phyloP scores from a whole-genome alignment of 1,140 invertebrate genomes.

The Reticulitermes speratus region DNA sequence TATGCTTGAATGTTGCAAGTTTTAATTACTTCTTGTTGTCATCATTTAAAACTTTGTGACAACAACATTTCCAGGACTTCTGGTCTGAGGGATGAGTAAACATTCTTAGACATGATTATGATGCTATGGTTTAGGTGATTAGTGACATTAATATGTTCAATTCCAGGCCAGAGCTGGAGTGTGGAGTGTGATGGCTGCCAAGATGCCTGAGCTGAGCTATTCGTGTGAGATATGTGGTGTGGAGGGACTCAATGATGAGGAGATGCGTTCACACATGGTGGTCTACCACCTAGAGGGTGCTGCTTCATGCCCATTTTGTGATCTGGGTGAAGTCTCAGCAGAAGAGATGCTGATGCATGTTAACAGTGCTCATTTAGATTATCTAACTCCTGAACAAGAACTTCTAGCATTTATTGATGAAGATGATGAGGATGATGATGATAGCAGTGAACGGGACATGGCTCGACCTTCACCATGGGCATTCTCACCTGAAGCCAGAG shows the following conservation, averaged over 20 bases:
- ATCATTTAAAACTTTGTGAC: too few species aligned
- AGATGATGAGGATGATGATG: slow-evolving; percentile 47
- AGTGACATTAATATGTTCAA: not conserved
- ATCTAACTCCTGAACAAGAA: slow-evolving; percentile 67
- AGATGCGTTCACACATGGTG: slow-evolving; percentile 75
- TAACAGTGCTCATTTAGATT: slow-evolving; percentile 77
- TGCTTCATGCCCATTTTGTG: slow-evolving; percentile 78
- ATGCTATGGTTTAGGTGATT: too few species aligned
- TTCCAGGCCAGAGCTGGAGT: not conserved
- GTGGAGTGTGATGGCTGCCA: slow-evolving; percentile 40
- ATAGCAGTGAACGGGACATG: slow-evolving; percentile 49
- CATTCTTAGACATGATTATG: too few species aligned
- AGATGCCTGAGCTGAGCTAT: slow-evolving; percentile 49
- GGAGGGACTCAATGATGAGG: slow-evolving; percentile 73
- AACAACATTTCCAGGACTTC: too few species aligned
- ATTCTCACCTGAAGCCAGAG: slow-evolving; percentile 36
- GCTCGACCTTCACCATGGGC: slow-evolving; percentile 6
- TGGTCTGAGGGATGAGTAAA: too few species aligned
- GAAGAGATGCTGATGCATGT: slow-evolving; percentile 76
- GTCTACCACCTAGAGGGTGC: slow-evolving; percentile 73
- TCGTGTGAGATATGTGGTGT: slow-evolving; percentile 81
- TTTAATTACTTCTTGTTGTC: too few species aligned
- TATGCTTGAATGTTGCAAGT: too few species aligned
- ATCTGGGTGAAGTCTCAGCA: slow-evolving; percentile 65
- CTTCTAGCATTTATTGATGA: slow-evolving; percentile 56